Evolutionary conservation across 2,113 vertebrate genomes (phyloP).

Genomic region (Lepisosteus oculatus): DNA sequence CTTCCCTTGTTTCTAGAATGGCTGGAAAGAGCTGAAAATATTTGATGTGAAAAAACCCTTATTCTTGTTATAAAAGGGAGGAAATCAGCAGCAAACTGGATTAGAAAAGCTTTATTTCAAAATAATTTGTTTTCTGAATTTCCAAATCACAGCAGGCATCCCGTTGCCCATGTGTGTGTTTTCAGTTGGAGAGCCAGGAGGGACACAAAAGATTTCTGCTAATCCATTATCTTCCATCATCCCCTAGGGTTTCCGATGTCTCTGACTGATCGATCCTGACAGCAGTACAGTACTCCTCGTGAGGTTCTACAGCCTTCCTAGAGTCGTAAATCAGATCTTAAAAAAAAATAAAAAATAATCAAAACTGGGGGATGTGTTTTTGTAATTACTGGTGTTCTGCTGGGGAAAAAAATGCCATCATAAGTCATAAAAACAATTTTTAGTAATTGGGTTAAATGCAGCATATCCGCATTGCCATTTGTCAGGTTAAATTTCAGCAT

Average conservation of each 20-base stretch:
- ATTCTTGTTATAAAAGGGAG: constrained; percentile 6
- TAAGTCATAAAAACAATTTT: too few relatives aligned
- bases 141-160: constrained; percentile 14
- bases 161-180: constrained; percentile 16
- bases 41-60: constrained; percentile 28
- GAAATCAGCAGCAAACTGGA: background rate
- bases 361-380: too few relatives aligned
- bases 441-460: too few relatives aligned
- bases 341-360: too few relatives aligned
- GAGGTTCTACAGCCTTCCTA: background rate
- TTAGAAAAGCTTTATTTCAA: too few relatives aligned
- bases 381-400: too few relatives aligned
- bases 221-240: constrained; percentile 38
- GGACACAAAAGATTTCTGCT: constrained; percentile 20
- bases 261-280: constrained; percentile 33
- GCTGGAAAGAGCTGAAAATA: constrained; percentile 27
- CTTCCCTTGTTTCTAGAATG: constrained; percentile 2
- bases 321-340: too few relatives aligned
- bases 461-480: too few relatives aligned
- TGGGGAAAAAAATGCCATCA: too few relatives aligned
- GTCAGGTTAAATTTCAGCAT: too few relatives aligned
- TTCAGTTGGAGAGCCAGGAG: constrained; percentile 9
- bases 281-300: constrained; percentile 8
- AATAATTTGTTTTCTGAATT: constrained; percentile 8
- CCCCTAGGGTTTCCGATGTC: constrained; percentile 20